Percentiles rank a stretch among this genome's conserved stretches.
Evolutionary conservation across 1,140 invertebrate genomes (phyloP).

Genomic region (Matsumurasca onukii): DNA sequence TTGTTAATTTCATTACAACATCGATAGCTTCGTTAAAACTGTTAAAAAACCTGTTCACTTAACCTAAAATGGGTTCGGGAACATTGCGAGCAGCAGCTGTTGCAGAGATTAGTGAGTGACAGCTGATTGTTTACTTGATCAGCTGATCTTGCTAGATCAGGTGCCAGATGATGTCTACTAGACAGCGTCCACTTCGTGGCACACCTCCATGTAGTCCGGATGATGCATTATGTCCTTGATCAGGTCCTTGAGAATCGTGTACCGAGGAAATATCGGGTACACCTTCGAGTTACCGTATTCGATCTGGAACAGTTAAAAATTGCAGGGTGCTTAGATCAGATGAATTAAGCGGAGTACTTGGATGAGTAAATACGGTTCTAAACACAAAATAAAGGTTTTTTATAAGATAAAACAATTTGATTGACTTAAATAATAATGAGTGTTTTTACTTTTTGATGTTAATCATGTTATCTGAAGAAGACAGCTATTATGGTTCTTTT

Average conservation of each 20-base stretch:
- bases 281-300: slow-evolving; percentile 87
- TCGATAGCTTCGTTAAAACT: slow-evolving; percentile 4
- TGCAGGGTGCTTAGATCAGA: no score
- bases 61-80: background rate
- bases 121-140: no score
- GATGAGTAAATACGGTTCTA: no score
- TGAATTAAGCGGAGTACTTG: no score
- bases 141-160: background rate
- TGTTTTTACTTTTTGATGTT: no score
- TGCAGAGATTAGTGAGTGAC: no score
- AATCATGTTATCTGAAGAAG: no score
- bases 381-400: no score
- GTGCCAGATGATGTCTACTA: slow-evolving; percentile 32
- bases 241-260: slow-evolving; percentile 93
- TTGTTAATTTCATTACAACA: no score
- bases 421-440: background rate
- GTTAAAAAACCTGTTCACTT: background rate
- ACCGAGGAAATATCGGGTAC: slow-evolving; percentile 90
- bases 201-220: slow-evolving; percentile 94
- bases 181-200: slow-evolving; percentile 73
- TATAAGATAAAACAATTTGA: background rate
- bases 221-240: slow-evolving; percentile 93
- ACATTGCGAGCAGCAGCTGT: slow-evolving; percentile 11
- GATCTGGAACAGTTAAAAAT: no score
- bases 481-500: no score